These are phyloP conservation scores for Scaptodrosophila lebanonensis DNA, from an alignment of 1,140 invertebrate species.

Conservation along the genomic window DNA sequence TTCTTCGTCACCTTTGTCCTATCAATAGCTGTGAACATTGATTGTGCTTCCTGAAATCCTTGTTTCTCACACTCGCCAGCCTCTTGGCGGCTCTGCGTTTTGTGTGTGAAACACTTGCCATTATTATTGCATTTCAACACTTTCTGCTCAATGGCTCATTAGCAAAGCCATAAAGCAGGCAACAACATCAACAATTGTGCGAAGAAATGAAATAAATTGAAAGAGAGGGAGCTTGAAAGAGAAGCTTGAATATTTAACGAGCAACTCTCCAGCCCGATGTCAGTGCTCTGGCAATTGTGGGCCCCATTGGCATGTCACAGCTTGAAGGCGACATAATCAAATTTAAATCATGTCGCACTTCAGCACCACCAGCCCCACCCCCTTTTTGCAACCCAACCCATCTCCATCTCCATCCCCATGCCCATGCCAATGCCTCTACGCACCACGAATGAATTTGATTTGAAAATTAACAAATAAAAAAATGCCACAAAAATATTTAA, in stretches of 20 bases:
- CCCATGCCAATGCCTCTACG: too few species aligned
- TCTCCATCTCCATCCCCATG: too few species aligned
- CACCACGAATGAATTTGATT: conserved; percentile 65
- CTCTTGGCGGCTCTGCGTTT: too few species aligned
- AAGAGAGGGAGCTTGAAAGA: too few species aligned
- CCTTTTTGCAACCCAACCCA: conserved; percentile 4
- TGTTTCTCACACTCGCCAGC: too few species aligned
- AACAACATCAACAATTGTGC: background rate
- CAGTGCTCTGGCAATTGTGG: conserved; percentile 4
- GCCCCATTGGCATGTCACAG: too few species aligned
- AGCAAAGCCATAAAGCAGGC: conserved; percentile 15
- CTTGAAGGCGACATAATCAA: conserved; percentile 58
- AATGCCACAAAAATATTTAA: conserved; percentile 37
- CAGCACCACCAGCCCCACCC: background rate
- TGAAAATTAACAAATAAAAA: conserved; percentile 74
- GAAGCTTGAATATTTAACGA: too few species aligned
- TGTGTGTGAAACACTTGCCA: too few species aligned
- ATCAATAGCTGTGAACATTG: too few species aligned
- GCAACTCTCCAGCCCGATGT: conserved; percentile 14
- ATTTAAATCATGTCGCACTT: conserved; percentile 54
- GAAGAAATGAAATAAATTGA: conserved; percentile 24
- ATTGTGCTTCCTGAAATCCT: too few species aligned
- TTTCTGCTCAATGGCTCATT: conserved; percentile 66
- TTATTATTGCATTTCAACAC: too few species aligned
- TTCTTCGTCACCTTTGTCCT: too few species aligned